Evolutionary conservation across 2,888 invertebrate genomes (phyloP), one percentile per base, ranked within the genome.

Genomic region (Periphyllus acericola): DNA sequence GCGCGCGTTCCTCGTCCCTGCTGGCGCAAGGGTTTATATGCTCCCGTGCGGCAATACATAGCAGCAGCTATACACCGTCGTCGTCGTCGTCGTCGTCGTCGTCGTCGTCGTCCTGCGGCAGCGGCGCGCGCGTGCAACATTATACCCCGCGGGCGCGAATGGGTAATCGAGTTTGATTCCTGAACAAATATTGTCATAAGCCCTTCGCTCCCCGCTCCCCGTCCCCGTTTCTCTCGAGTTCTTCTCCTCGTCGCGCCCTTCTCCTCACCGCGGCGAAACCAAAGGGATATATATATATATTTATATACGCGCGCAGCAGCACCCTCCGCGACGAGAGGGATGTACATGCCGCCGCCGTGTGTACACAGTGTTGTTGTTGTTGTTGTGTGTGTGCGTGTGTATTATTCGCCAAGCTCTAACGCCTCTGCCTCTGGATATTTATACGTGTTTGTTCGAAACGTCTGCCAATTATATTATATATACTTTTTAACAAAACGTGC

Each of bases 171-270:
- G 89, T 89, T 89, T 89, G 83, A 86, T 82, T 88, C 89, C 89
- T 71, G 83, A 89, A 89, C 84, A 90, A 89, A 90, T 89, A 90
- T 89, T 91, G 92, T 92, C 93, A 90, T 88, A 87, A 88, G 84
- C 85, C 88, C 85, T 88, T 80, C 85, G 1, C 46, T 46, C 79
- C 25, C 34, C 79, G n/a, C 68, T 52, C 72, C 75, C 21, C 52
- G 60, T 36, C 9, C 52, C 68, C 25, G 40, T 46, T 25, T 52
- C 72, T 32, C 71, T 71, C 34, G 46, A 11, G 55, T 82, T 79
- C 88, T 40, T 75, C 76, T 68, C 60, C 79, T 32, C 60, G 66
- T 55, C 83, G 74, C 72, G 46, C 78, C 83, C 81, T 55, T 32
- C 66, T 82, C 34, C 89, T 60, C 60, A 14, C 34, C 60, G 32